phyloP scores from a whole-genome alignment of 2,888 invertebrate species.

The Proisotoma minuta region DNA sequence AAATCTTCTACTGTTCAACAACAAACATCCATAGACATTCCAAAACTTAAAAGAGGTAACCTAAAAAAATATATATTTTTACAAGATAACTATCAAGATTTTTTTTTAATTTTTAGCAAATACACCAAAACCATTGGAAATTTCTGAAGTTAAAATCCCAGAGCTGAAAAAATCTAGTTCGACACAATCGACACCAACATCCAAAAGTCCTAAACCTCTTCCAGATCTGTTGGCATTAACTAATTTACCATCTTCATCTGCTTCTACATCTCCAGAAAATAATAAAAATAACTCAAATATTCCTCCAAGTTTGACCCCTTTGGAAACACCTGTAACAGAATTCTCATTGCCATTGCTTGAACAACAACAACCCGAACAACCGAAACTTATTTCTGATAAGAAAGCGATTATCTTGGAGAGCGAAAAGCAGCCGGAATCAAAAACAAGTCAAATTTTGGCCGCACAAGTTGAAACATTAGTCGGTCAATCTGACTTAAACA shows the following conservation, averaged over 20 bases:
- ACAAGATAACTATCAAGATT: not conserved
- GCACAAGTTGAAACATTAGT: too few species aligned
- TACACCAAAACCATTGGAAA: conserved; percentile 21
- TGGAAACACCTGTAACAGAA: not conserved
- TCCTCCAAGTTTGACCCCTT: not conserved
- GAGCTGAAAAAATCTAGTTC: too few species aligned
- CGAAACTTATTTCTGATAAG: too few species aligned
- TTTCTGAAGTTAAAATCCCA: conserved; percentile 14
- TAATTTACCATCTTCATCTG: not conserved
- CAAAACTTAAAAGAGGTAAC: conserved; percentile 30
- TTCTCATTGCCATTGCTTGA: not conserved
- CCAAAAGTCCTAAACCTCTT: conserved; percentile 28
- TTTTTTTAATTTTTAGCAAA: conserved; percentile 12
- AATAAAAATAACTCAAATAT: too few species aligned
- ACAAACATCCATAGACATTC: conserved; percentile 26
- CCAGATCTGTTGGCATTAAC: conserved; percentile 23
- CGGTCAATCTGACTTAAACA: too few species aligned
- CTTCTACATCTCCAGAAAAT: too few species aligned
- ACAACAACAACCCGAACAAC: not conserved
- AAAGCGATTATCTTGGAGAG: too few species aligned
- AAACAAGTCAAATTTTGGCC: too few species aligned
- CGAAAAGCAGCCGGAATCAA: too few species aligned
- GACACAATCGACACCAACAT: conserved; percentile 9
- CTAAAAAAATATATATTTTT: not conserved
- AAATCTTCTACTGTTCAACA: too few species aligned